Conservation (phyloP, 2,888 invertebrate species). For the Nematopogon swammerdamellus region DNA sequence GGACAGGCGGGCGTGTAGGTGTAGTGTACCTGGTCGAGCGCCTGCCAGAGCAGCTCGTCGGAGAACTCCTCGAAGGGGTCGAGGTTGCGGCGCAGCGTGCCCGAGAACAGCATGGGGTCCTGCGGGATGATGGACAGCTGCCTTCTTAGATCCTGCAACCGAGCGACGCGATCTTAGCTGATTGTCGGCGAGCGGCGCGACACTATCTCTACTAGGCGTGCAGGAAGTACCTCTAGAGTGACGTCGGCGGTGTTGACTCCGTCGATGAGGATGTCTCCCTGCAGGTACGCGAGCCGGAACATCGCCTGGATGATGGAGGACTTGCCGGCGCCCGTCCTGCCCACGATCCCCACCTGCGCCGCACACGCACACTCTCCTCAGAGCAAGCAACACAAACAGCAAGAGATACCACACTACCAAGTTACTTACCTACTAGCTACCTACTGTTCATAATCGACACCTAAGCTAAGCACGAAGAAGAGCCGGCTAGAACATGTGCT, state of each 20-base stretch:
- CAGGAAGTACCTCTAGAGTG: conserved; percentile 32
- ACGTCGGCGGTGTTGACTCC: conserved; percentile 39
- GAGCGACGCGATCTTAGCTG: no score
- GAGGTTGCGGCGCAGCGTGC: conserved; percentile 62
- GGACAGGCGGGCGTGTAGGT: no score
- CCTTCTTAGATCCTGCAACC: conserved; percentile 4
- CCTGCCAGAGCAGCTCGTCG: conserved; percentile 64
- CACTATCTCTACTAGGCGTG: no score
- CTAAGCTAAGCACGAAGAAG: no score
- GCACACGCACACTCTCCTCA: no score
- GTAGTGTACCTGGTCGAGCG: conserved; percentile 54
- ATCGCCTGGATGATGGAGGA: conserved; percentile 45
- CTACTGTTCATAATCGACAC: no score
- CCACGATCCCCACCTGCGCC: conserved; percentile 60
- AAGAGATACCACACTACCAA: not conserved
- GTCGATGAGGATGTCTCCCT: conserved; percentile 59
- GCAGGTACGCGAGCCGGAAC: conserved; percentile 46
- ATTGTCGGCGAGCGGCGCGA: no score
- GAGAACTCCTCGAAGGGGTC: conserved; percentile 61
- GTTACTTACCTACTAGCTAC: not conserved
- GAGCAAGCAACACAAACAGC: conserved; percentile 1
- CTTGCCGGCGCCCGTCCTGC: conserved; percentile 65
- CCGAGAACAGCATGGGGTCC: no score
- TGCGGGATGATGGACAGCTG: conserved; percentile 26
- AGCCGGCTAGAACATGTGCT: no score